These are phyloP conservation scores for Lethenteron reissneri DNA, from an alignment of 2,113 vertebrate species.

Conservation along the genomic window DNA sequence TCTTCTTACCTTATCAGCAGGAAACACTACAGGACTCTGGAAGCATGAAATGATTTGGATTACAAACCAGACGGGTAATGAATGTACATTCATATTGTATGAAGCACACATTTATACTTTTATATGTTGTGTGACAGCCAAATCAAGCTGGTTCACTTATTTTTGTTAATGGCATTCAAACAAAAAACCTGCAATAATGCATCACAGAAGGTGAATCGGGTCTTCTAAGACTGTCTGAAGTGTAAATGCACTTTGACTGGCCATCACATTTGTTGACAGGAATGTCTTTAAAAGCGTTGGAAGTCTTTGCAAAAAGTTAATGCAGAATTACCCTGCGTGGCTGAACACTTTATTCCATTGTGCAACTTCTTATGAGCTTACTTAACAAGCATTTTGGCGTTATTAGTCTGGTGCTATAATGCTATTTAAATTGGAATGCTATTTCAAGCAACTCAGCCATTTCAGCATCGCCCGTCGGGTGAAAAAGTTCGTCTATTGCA, in stretches of 20 bases:
- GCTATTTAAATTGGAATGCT: too few species aligned
- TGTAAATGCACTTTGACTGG: slow-evolving; percentile 16
- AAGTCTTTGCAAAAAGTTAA: too few species aligned
- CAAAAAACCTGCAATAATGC: slow-evolving; percentile 14
- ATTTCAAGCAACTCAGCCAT: too few species aligned
- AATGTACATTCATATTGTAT: slow-evolving; percentile 19
- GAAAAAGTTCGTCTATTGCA: too few species aligned
- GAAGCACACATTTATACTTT: slow-evolving; percentile 21
- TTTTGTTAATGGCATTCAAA: slow-evolving; percentile 16
- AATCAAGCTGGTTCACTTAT: slow-evolving; percentile 19
- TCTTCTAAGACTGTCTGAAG: slow-evolving; percentile 18
- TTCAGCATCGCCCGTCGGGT: too few species aligned
- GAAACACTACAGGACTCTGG: slow-evolving; percentile 53
- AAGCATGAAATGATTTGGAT: slow-evolving; percentile 78
- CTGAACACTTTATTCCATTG: too few species aligned
- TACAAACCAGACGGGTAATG: slow-evolving; percentile 82
- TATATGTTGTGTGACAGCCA: slow-evolving; percentile 21
- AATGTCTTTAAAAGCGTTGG: too few species aligned
- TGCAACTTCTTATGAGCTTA: too few species aligned
- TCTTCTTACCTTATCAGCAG: slow-evolving; percentile 65
- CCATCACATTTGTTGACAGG: background rate
- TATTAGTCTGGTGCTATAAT: too few species aligned
- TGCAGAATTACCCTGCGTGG: too few species aligned
- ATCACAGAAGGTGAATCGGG: slow-evolving; percentile 14
- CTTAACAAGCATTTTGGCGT: too few species aligned